Percentiles rank a stretch among this genome's conserved stretches.
phyloP scores from a whole-genome alignment of 2,797 vertebrate genomes.

The Podarcis siculus region DNA sequence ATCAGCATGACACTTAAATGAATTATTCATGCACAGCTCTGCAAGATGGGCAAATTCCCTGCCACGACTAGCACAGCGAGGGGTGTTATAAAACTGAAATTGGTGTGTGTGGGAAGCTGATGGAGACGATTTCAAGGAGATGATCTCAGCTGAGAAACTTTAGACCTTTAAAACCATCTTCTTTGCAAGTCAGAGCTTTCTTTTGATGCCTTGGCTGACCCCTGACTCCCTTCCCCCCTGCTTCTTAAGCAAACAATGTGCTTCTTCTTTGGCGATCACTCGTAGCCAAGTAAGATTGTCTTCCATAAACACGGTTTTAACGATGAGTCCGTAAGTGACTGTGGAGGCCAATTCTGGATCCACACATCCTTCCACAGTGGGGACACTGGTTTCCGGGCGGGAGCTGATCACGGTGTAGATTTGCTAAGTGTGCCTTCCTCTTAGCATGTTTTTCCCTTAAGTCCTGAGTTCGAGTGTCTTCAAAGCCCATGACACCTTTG shows the following conservation, averaged over 20 bases:
- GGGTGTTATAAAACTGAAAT: slow-evolving; percentile 76
- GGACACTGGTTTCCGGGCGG: too few species aligned
- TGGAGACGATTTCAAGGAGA: slow-evolving; percentile 73
- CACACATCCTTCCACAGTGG: too few species aligned
- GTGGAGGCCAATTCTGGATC: too few species aligned
- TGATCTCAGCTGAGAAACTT: slow-evolving; percentile 59
- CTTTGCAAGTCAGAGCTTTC: slow-evolving; percentile 49
- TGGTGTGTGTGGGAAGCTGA: slow-evolving; percentile 66
- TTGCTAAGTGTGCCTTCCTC: too few species aligned
- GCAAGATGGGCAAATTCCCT: slow-evolving; percentile 76
- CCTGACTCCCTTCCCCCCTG: neutral
- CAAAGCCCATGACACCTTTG: too few species aligned
- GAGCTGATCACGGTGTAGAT: too few species aligned
- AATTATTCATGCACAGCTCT: slow-evolving; percentile 79
- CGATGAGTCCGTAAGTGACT: too few species aligned
- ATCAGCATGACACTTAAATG: slow-evolving; percentile 75
- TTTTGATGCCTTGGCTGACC: slow-evolving; percentile 3
- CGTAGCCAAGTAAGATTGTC: too few species aligned
- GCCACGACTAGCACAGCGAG: slow-evolving; percentile 76
- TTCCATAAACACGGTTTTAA: too few species aligned
- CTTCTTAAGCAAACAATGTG: neutral
- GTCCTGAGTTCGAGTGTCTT: too few species aligned
- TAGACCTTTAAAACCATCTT: slow-evolving; percentile 62
- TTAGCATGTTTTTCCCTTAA: too few species aligned
- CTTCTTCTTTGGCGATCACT: too few species aligned